A percentile compares a stretch with the other conserved stretches of the same genome.
These are phyloP conservation scores for Choristoneura fumiferana DNA, from an alignment of 1,140 invertebrate genomes.

Conservation along the genomic window DNA sequence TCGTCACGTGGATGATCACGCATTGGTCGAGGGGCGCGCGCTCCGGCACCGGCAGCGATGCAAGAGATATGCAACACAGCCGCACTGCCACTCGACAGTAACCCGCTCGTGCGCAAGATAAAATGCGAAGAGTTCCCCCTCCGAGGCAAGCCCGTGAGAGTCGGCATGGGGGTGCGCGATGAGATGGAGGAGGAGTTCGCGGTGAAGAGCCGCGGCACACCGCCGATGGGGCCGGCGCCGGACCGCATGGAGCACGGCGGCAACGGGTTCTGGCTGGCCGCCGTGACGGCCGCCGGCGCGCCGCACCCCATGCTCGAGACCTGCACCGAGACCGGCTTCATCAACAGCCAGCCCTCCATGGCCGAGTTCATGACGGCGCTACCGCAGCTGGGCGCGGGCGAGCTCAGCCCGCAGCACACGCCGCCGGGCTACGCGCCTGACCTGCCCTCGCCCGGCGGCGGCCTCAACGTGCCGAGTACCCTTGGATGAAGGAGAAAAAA, in stretches of 20 bases:
- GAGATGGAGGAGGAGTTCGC: conserved; percentile 77
- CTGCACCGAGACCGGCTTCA: conserved; percentile 90
- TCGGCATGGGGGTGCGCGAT: conserved; percentile 73
- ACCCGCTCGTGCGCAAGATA: conserved; percentile 75
- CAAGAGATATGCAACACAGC: conserved; percentile 78
- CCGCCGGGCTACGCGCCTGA: conserved; percentile 80
- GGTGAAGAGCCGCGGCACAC: conserved; percentile 72
- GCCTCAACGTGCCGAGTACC: conserved; percentile 93
- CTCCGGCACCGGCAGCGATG: conserved; percentile 68
- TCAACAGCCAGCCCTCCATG: conserved; percentile 95
- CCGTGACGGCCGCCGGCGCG: conserved; percentile 69
- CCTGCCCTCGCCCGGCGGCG: conserved; percentile 81
- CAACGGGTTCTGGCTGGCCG: conserved; percentile 74
- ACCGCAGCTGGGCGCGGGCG: conserved; percentile 84
- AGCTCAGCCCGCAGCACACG: conserved; percentile 79
- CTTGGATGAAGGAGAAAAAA: conserved; percentile 99
- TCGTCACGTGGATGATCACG: conserved; percentile 58
- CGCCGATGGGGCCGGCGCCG: conserved; percentile 61
- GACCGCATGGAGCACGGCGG: conserved; percentile 68
- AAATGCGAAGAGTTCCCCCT: conserved; percentile 78
- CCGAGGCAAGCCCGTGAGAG: conserved; percentile 64
- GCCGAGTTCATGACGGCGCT: conserved; percentile 93
- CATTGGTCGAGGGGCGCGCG: conserved; percentile 42
- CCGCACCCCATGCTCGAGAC: conserved; percentile 73
- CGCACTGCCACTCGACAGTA: conserved; percentile 73